phyloP scores from a whole-genome alignment of 1,140 invertebrate genomes.

The Orussus abietinus region DNA sequence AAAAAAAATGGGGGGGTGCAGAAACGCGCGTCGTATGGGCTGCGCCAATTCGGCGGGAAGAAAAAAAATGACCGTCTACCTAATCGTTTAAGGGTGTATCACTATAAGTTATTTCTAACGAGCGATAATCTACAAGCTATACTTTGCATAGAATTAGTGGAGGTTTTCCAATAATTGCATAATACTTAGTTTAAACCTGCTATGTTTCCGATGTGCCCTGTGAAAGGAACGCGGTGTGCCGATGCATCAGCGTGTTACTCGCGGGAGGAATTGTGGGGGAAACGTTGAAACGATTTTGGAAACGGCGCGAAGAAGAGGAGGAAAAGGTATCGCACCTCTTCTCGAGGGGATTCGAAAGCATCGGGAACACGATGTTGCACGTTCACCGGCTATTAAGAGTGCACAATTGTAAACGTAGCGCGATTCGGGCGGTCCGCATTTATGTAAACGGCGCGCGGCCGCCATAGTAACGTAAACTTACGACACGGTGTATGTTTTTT shows the following conservation, averaged over 20 bases:
- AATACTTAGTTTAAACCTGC: slow-evolving; percentile 34
- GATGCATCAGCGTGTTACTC: slow-evolving; percentile 22
- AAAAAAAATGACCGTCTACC: too few relatives aligned
- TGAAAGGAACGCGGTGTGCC: slow-evolving; percentile 12
- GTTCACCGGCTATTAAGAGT: neutral
- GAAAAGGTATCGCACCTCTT: too few relatives aligned
- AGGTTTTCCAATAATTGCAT: slow-evolving; percentile 62
- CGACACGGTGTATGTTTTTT: slow-evolving; percentile 45
- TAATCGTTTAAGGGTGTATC: slow-evolving; percentile 5
- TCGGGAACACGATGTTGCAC: neutral
- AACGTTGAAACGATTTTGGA: too few relatives aligned
- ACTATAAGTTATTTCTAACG: slow-evolving; percentile 12
- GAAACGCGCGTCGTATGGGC: slow-evolving; percentile 4
- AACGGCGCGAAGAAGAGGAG: too few relatives aligned
- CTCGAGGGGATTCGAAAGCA: too few relatives aligned
- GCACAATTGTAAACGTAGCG: slow-evolving; percentile 8
- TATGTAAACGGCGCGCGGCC: slow-evolving; percentile 24
- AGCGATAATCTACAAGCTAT: slow-evolving; percentile 66
- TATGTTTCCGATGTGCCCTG: slow-evolving; percentile 39
- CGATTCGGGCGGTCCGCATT: slow-evolving; percentile 1
- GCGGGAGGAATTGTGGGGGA: slow-evolving; percentile 9
- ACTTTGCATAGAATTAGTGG: slow-evolving; percentile 87
- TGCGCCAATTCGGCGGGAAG: neutral
- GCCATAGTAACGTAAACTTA: slow-evolving; percentile 34
- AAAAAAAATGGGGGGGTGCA: slow-evolving; percentile 10